Base-by-base conservation (phyloP, 1,140 invertebrate genomes). In the Psix sp. region DNA sequence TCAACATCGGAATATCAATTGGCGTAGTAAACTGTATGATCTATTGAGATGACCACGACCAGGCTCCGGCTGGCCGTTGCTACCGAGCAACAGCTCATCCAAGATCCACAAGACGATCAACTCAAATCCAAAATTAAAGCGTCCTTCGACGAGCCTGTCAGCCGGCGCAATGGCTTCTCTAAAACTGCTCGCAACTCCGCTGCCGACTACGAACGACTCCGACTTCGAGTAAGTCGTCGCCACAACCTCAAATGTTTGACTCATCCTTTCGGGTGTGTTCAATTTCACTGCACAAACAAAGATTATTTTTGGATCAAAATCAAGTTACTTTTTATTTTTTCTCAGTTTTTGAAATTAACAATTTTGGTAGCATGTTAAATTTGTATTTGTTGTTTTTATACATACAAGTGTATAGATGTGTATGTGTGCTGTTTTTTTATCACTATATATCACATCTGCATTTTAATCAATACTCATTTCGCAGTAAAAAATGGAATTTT, bases 121-220 rank as follows among this genome's bases (percentile, higher is more conserved):
- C 42, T 63, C 48, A 74, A 57, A 54, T 74, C 74, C 33, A 68
- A 72, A 15, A 66, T 72, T 36, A 59, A 51, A 39, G 52, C 52
- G 13, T 73, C 70, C 9, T 46, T 63, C 14, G 26, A n/a, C 56
- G 42, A 48, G 26, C n/a, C 54, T n/a, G 24, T 76, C 38, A 71
- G 71, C 49, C 73, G 59, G 52, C 52, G 74, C 38, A 80, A 79
- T 42, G 79, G 80, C 26, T 79, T 80, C 33, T 45, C 68, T 26
- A 72, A 68, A 63, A 65, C 70, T 43, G 51, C 66, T 46, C 16
- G 36, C 11, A 70, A 51, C 14, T 0, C 16, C 31, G 39, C 5
- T 18, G 16, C 24, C 33, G 70, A 66, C 6, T 66, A 33, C 38
- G 62, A 73, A 40, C 38, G 29, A 18, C 70, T 60, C 11, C 54